Base-by-base conservation (phyloP, 2,797 vertebrate genomes). In the Falco naumanni region DNA sequence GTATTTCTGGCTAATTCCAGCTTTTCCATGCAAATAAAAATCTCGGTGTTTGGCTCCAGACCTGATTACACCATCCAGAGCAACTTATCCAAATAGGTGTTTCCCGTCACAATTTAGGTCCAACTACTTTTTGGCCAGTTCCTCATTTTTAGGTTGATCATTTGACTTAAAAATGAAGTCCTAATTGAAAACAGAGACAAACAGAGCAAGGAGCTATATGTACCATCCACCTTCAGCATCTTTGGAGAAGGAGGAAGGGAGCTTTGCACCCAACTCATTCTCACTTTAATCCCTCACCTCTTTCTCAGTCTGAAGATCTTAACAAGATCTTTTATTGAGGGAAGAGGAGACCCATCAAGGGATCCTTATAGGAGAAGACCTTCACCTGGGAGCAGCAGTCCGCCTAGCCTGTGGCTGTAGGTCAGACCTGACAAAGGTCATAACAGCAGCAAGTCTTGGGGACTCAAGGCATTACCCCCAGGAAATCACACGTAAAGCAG, bases 171-270 rank as follows among this genome's bases (percentile, higher is more conserved):
- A 26, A 26, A 16, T 77, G 37, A 53, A 61, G 13, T 43, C 10
- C 60, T 43, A 34, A 19, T 24, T 59, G 51, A 66, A 69, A 81
- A 28, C 34, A 88, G 45, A 43, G 71, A 31, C 22, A 33, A 13
- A 25, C 1, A 16, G 13, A 43, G 28, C 28, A 22, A 29, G 13
- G 45, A 51, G 48, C 9, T 65, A 54, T 50, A 11, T 2, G 1
- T 19, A 31, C 0, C 0, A 7, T 13, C 5, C 13, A 22, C 37
- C 69, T 56, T 50, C n/a, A 50, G 68, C 20, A 34, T 10, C 60
- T 41, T 25, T 26, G 43, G 25, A 37, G 26, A 12, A 71, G 11
- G 13, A 54, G 16, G 31, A 68, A 13, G 28, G 41, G 43, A 85
- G 45, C 50, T 84, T 28, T 78, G 61, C 50, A 33, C 20, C 41